Evolutionary conservation across 2,888 invertebrate species (phyloP).

Genomic region (Nomada hirtipes): DNA sequence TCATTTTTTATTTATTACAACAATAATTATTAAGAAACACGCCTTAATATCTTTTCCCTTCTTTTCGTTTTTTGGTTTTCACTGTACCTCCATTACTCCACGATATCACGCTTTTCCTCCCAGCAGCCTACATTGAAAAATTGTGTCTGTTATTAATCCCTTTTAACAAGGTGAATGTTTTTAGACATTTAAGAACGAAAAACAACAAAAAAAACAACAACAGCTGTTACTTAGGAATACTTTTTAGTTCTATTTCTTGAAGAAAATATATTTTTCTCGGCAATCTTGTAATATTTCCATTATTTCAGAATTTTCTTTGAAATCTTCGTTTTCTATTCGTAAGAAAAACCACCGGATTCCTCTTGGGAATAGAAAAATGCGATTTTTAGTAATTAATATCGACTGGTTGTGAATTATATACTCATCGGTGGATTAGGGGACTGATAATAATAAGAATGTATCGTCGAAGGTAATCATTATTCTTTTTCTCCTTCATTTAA

Average conservation of each 20-base stretch:
- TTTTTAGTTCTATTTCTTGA: conserved; percentile 17
- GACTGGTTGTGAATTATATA: conserved; percentile 62
- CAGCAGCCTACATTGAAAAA: neutral
- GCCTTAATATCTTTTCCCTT: conserved; percentile 4
- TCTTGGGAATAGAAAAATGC: conserved; percentile 23
- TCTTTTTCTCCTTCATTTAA: conserved; percentile 22
- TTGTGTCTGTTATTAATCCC: neutral
- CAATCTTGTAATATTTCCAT: conserved; percentile 17
- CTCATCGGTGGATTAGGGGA: conserved; percentile 57
- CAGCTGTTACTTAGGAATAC: conserved; percentile 20
- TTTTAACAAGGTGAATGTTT: conserved; percentile 8
- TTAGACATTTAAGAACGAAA: neutral
- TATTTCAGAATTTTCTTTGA: conserved; percentile 13
- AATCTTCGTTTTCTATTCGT: conserved; percentile 31
- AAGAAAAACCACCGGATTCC: conserved; percentile 6
- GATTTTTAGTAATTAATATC: conserved; percentile 34
- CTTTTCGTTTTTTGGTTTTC: neutral
- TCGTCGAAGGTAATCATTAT: conserved; percentile 19
- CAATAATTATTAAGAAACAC: conserved; percentile 42
- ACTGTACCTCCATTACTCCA: neutral
- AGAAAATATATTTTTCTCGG: conserved; percentile 38
- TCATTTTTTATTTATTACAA: conserved; percentile 53
- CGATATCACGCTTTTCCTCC: too few species aligned
- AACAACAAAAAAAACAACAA: neutral
- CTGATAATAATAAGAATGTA: conserved; percentile 50